Base-by-base conservation (phyloP, 1,140 invertebrate genomes). In the Zaprionus lachaisei region DNA sequence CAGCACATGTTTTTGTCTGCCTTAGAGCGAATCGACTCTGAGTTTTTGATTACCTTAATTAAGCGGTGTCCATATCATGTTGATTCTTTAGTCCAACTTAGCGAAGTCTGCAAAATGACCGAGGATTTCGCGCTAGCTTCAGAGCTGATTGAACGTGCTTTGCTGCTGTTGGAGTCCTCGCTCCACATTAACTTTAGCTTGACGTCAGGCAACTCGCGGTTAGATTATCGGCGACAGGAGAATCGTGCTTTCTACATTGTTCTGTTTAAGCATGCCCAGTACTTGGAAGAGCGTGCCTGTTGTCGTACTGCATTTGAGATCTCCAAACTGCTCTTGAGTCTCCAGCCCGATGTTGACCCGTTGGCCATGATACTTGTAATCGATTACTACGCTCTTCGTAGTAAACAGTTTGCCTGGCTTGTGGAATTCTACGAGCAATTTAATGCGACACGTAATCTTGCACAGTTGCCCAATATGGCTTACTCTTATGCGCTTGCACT, bases 341-440 rank as follows among this genome's bases (percentile, higher is more conserved):
- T 99, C 24, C 97, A 98, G 92, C 97, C 97, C 1, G 95, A 96
- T 34, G 94, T 93, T 37, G 98, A 99, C 94, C 98, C 98, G 1
- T 86, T 99, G 68, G 97, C 96, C 26, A 94, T 96, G 11, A 93
- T 97, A 38, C 93, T 98, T 22, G 94, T 96, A 76, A 95, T 99
- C 4, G 98, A 99, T 92, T 97, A 97, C 76, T 97, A 98, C 92
- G 97, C 98, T 0, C 85, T 99, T 38, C 93, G 97, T 70, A 95
- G 96, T 55, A 95, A 95, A 61, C 96, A 99, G 93, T 97, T 96
- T 87, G 93, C 95, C n/a, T 99, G 97, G 96, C 94, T 98, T 0
- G 94, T 96, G 5, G 94, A 97, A 56, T 96, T 96, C 54, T 95
- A 95, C 62, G 93, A 95, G 20, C 94, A 95, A 78, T 96, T 95